These are phyloP conservation scores for Tholera decimalis DNA, from an alignment of 2,888 invertebrate species.

Conservation along the genomic window DNA sequence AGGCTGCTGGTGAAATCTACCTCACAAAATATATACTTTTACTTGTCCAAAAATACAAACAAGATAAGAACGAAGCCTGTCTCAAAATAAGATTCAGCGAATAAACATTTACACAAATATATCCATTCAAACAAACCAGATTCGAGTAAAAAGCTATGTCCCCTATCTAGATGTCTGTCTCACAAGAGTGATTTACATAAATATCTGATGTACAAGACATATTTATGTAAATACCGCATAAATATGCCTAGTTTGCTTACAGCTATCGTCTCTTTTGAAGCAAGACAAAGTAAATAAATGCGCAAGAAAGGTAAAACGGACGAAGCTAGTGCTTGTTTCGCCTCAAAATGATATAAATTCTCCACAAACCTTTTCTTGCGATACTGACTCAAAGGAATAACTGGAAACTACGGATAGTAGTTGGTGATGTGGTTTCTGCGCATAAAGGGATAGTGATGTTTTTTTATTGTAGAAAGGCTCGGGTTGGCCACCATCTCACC, in stretches of 20 bases:
- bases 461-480: too few species aligned
- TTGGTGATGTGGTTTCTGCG: too few species aligned
- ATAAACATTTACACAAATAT: conserved; percentile 50
- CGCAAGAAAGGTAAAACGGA: conserved; percentile 30
- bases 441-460: too few species aligned
- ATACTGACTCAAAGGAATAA: background rate
- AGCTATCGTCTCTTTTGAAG: conserved; percentile 9
- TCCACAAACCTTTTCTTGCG: background rate
- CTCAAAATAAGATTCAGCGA: conserved; percentile 27
- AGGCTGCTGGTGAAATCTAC: background rate
- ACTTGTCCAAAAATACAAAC: background rate
- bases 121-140: conserved; percentile 16
- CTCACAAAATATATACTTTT: background rate
- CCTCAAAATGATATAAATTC: conserved; percentile 33
- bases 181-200: conserved; percentile 56
- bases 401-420: background rate
- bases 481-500: too few species aligned
- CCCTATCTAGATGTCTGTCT: conserved; percentile 55
- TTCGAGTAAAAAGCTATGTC: conserved; percentile 34
- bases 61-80: background rate
- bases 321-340: background rate
- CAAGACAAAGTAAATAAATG: conserved; percentile 27
- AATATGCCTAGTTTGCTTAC: conserved; percentile 24
- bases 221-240: conserved; percentile 56
- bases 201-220: conserved; percentile 51